Evolutionary conservation across 2,888 invertebrate species (phyloP), one percentile per base, ranked within the genome.

Genomic region (Lasius platythorax): DNA sequence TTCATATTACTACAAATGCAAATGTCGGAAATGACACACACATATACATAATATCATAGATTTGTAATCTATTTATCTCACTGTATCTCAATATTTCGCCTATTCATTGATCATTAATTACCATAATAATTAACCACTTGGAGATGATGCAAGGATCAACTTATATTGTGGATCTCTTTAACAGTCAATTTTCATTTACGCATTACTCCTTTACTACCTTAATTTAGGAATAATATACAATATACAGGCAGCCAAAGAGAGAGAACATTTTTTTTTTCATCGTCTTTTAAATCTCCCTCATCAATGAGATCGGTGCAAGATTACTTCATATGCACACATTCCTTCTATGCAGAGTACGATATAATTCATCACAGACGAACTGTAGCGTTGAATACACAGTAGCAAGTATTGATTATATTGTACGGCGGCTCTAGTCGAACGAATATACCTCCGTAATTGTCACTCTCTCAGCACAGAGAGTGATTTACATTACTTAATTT

Each of bases 401-500:
- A 88, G 89, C 87, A 85, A 93, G 91, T 94, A 93, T 93, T 92
- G 92, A 91, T 90, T 91, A 85, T 90, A 89, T 92, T 92, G 93
- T 94, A 93, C 93, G 93, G 94, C 94, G 94, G 91, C 93, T 94
- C 94, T 94, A 94, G 94, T 94, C 94, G 93, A 94, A 92, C 92
- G 91, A 90, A 93, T 93, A 94, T 95, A 94, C 94, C 94, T 94
- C 94, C 92, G 91, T 89, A 92, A 87, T 85, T 87, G 63, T 85
- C 79, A 82, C 86, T 83, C 84, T 68, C 50, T 53, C 8, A 53
- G n/a, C 50, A 2, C 67, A 75, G 63, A 66, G 87, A 84, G 87
- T 85, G 86, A 84, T 72, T 87, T 88, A 88, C 84, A 90, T 91
- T 92, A 93, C 92, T 93, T 93, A 93, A 93, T 88, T 91, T 91